Evolutionary conservation across 2,797 vertebrate genomes (phyloP).

Genomic region (Cheirogaleus major): DNA sequence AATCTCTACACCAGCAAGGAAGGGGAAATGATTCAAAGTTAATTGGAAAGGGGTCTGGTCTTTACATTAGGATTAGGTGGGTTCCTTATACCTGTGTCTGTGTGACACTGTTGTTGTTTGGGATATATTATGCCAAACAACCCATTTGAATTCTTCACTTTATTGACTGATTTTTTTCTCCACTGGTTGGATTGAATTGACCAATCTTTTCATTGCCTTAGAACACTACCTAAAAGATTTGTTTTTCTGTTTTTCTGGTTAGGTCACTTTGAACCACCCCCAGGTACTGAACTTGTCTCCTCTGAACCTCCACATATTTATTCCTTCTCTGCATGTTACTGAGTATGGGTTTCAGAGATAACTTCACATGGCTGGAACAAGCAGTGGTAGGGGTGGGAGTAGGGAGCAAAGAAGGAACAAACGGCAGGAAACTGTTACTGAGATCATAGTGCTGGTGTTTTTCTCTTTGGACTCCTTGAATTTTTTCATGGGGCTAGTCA

Average conservation of each 20-base stretch:
- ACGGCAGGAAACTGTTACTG: neutral
- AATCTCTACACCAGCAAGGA: neutral
- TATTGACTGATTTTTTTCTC: neutral
- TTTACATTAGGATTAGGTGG: neutral
- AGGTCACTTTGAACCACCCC: neutral
- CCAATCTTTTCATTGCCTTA: slow-evolving; percentile 4
- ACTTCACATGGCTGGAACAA: neutral
- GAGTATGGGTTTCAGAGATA: slow-evolving; percentile 21
- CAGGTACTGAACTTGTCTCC: neutral
- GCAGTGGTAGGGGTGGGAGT: neutral
- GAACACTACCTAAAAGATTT: neutral
- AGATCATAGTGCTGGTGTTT: neutral
- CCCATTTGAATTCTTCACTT: neutral
- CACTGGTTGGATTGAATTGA: neutral
- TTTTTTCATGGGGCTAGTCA: neutral
- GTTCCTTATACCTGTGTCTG: neutral
- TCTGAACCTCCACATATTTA: neutral
- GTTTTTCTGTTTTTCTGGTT: slow-evolving; percentile 23
- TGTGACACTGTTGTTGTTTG: neutral
- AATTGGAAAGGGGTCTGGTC: neutral
- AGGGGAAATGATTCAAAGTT: neutral
- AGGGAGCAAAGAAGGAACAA: neutral
- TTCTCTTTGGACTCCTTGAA: slow-evolving; percentile 1
- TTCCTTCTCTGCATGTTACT: neutral
- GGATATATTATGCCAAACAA: neutral